These are phyloP conservation scores for Allophyes oxyacanthae DNA, from an alignment of 2,888 invertebrate species.

Conservation along the genomic window DNA sequence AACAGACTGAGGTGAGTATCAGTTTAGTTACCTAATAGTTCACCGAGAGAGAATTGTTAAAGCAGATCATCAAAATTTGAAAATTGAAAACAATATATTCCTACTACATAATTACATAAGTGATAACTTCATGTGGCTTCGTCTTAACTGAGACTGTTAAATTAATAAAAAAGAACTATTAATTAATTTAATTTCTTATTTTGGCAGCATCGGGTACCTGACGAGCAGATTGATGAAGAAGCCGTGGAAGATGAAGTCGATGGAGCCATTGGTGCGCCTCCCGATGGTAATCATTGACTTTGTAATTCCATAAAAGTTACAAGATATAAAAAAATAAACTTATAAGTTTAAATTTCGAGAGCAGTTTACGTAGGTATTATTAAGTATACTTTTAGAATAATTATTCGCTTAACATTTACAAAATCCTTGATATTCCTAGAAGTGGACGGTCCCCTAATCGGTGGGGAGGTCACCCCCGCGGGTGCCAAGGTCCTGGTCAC, in stretches of 20 bases:
- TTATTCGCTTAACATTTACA: no score
- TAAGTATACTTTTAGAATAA: no score
- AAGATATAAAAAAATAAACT: no score
- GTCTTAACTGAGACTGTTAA: background rate
- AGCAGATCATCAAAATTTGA: no score
- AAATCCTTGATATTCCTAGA: slow-evolving; percentile 60
- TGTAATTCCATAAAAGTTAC: background rate
- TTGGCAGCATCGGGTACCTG: slow-evolving; percentile 83
- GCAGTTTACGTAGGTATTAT: no score
- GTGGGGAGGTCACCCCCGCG: slow-evolving; percentile 72
- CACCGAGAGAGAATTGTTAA: no score
- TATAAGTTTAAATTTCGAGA: no score
- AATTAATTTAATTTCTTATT: background rate
- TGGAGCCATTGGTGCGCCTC: slow-evolving; percentile 63
- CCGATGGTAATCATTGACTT: slow-evolving; percentile 67
- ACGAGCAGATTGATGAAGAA: slow-evolving; percentile 71
- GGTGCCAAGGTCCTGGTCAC: slow-evolving; percentile 80
- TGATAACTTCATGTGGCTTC: no score
- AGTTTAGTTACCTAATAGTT: no score
- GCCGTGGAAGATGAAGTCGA: slow-evolving; percentile 59
- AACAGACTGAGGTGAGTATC: slow-evolving; percentile 93
- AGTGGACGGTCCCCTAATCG: slow-evolving; percentile 65
- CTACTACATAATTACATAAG: no score
- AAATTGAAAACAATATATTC: no score
- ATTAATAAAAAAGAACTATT: background rate